phyloP scores from a whole-genome alignment of 2,113 vertebrate species.

The Girardinichthys multiradiatus region DNA sequence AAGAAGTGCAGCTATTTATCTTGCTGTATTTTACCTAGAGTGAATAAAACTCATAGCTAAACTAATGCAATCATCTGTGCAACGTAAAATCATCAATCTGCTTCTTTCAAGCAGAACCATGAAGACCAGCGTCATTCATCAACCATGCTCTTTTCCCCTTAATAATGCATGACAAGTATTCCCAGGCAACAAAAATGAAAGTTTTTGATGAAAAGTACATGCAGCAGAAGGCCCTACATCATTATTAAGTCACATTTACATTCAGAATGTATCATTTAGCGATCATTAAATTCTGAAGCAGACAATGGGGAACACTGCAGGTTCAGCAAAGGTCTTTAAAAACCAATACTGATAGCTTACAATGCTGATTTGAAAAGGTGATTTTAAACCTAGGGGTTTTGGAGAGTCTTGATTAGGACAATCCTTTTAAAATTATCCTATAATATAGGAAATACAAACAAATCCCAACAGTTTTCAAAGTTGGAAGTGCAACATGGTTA shows the following conservation, averaged over 20 bases:
- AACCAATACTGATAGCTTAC: constrained; percentile 9
- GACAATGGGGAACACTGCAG: constrained; percentile 10
- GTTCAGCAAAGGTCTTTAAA: constrained; percentile 25
- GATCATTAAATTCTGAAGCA: constrained; percentile 31
- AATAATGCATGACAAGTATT: constrained; percentile 65
- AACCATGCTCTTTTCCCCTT: constrained; percentile 52
- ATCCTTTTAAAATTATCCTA: too few relatives aligned
- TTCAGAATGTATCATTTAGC: constrained; percentile 38
- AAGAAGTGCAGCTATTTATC: constrained; percentile 19
- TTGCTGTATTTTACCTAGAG: constrained; percentile 39
- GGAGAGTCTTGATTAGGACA: too few relatives aligned
- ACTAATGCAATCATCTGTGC: constrained; percentile 47
- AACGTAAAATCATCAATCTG: constrained; percentile 52
- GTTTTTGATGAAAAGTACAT: constrained; percentile 58
- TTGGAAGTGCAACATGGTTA: too few relatives aligned
- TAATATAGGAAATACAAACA: too few relatives aligned
- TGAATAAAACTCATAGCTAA: constrained; percentile 48
- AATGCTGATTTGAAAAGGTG: background rate
- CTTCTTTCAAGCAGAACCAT: constrained; percentile 44
- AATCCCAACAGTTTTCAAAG: too few relatives aligned
- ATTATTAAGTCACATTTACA: constrained; percentile 57
- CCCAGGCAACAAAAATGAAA: constrained; percentile 48
- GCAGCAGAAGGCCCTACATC: constrained; percentile 24
- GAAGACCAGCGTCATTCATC: constrained; percentile 53
- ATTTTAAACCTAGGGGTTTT: background rate